Conservation (phyloP, 2,888 invertebrate species). For the Uropetala carovei region DNA sequence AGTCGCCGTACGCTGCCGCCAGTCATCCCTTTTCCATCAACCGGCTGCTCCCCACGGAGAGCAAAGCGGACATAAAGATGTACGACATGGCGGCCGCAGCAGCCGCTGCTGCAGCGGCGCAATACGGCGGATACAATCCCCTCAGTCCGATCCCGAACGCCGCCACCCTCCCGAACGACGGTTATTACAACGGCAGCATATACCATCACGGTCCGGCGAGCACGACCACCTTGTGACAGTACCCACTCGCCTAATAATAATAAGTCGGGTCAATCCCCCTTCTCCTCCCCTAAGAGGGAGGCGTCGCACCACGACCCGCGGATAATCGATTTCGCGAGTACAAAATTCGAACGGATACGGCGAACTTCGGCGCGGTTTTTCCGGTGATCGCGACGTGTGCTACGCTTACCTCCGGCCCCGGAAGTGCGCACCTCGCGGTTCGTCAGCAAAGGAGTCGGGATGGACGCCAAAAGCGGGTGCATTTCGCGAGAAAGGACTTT, state of each 20-base stretch:
- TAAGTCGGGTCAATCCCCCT: slow-evolving; percentile 69
- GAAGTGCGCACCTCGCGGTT: too few relatives aligned
- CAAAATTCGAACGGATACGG: background rate
- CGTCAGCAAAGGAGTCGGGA: too few relatives aligned
- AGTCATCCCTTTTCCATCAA: slow-evolving; percentile 97
- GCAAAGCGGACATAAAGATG: slow-evolving; percentile 94
- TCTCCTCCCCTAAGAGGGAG: background rate
- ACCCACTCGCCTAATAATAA: slow-evolving; percentile 87
- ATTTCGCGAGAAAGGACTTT: background rate
- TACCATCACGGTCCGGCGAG: slow-evolving; percentile 81
- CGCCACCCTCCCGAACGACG: slow-evolving; percentile 81
- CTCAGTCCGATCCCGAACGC: slow-evolving; percentile 68
- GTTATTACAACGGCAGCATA: slow-evolving; percentile 90
- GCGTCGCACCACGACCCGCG: background rate
- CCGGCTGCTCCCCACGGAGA: slow-evolving; percentile 91
- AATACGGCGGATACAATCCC: slow-evolving; percentile 72
- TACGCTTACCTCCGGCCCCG: background rate
- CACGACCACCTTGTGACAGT: slow-evolving; percentile 94
- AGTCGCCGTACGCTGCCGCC: slow-evolving; percentile 83
- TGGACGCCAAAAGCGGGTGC: too few relatives aligned
- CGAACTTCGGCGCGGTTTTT: background rate
- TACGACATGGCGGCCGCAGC: slow-evolving; percentile 82
- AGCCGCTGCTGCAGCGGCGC: slow-evolving; percentile 78
- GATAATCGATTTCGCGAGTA: background rate
- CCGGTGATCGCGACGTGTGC: background rate